phyloP scores from a whole-genome alignment of 2,888 invertebrate species.

The Adelphocoris suturalis region DNA sequence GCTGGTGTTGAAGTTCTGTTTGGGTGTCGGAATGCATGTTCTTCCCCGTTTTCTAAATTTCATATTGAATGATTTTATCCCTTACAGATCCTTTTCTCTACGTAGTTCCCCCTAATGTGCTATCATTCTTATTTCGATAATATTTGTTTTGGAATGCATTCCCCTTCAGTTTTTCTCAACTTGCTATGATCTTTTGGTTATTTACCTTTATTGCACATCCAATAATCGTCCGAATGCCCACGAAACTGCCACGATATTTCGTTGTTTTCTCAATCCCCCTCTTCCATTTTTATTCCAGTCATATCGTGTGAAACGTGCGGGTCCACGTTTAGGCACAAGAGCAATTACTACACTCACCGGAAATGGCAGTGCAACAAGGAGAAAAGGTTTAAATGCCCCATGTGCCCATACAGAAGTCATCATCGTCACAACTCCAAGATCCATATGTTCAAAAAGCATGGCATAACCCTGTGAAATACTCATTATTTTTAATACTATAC shows the following conservation, averaged over 20 bases:
- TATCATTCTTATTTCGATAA: not conserved
- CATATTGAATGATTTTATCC: not conserved
- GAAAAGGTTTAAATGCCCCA: slow-evolving; percentile 67
- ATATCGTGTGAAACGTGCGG: slow-evolving; percentile 47
- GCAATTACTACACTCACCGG: slow-evolving; percentile 70
- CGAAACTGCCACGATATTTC: not conserved
- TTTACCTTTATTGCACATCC: not conserved
- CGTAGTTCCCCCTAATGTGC: not conserved
- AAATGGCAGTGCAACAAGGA: slow-evolving; percentile 71
- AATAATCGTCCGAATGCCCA: not conserved
- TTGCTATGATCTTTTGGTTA: not conserved
- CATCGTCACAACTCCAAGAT: slow-evolving; percentile 66
- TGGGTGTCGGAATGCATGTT: slow-evolving; percentile 19
- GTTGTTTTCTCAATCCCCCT: not conserved
- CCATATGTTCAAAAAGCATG: slow-evolving; percentile 69
- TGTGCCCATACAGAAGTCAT: slow-evolving; percentile 72
- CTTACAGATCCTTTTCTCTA: not conserved
- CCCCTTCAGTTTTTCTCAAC: not conserved
- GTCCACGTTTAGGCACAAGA: slow-evolving; percentile 69
- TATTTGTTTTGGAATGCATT: slow-evolving; percentile 22
- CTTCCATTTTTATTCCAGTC: slow-evolving; percentile 37
- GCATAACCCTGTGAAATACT: slow-evolving; percentile 13
- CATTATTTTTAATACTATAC: not conserved
- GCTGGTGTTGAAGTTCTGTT: slow-evolving; percentile 9
- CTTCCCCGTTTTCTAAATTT: not conserved